A percentile compares a stretch with the other conserved stretches of the same genome.
Evolutionary conservation across 92 coral and sea anemone species (phyloP).

Genomic region (Ricordea florida): DNA sequence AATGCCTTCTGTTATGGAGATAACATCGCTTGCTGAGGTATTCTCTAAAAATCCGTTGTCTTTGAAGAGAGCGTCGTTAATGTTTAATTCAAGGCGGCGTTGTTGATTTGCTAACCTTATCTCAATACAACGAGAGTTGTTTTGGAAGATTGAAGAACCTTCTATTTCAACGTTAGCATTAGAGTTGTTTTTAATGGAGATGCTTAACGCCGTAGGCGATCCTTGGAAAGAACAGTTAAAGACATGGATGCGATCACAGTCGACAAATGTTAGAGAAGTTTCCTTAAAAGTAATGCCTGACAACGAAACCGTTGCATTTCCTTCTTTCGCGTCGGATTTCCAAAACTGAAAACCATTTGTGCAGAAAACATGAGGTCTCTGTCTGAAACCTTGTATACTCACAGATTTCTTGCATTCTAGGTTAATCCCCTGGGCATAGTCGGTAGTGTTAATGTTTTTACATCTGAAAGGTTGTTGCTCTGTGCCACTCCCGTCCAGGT

Average conservation of each 20-base stretch:
- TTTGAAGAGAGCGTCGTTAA: neutral
- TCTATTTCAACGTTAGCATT: neutral
- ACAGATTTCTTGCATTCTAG: neutral
- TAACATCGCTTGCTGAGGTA: too few species aligned
- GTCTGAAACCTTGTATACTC: neutral
- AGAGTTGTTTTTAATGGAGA: neutral
- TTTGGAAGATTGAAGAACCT: neutral
- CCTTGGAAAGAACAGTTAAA: slow-evolving; percentile 1
- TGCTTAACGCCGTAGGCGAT: neutral
- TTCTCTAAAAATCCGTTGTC: neutral
- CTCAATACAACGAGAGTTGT: slow-evolving; percentile 1
- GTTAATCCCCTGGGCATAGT: neutral
- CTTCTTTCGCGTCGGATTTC: neutral
- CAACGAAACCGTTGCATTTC: neutral
- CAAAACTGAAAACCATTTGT: neutral
- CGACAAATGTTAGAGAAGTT: neutral
- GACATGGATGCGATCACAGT: neutral
- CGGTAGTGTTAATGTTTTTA: neutral
- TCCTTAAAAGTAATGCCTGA: slow-evolving; percentile 1
- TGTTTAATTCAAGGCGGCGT: neutral
- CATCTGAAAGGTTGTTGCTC: neutral
- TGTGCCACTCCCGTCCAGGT: slow-evolving; percentile 11
- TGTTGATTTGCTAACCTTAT: neutral
- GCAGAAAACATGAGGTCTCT: neutral
- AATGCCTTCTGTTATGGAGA: neutral